Percentiles rank a stretch among this genome's conserved stretches.
These are phyloP conservation scores for Charaxes varanes DNA, from an alignment of 1,140 invertebrate species.

Conservation along the genomic window DNA sequence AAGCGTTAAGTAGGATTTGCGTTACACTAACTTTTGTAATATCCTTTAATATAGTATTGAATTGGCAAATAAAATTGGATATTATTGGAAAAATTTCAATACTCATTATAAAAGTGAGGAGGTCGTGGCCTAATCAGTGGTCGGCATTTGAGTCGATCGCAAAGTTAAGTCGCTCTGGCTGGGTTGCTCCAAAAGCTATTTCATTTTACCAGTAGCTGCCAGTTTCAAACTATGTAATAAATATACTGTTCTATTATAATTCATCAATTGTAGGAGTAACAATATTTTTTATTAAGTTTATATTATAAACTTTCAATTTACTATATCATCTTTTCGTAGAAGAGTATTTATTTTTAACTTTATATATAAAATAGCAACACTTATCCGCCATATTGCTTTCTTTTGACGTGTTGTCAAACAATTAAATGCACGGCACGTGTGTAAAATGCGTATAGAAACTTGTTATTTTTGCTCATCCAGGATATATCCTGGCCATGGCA, in stretches of 20 bases:
- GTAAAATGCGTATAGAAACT: conserved; percentile 89
- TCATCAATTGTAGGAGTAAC: too few species aligned
- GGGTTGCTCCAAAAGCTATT: not conserved
- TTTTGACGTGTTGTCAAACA: conserved; percentile 47
- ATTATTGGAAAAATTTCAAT: too few species aligned
- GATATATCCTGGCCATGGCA: conserved; percentile 90
- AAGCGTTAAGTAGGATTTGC: too few species aligned
- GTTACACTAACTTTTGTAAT: too few species aligned
- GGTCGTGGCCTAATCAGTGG: too few species aligned
- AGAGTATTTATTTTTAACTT: not conserved
- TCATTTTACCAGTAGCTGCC: conserved; percentile 6
- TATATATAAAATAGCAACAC: not conserved
- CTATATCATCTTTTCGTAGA: not conserved
- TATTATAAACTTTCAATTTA: not conserved
- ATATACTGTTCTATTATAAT: not conserved
- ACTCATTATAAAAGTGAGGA: too few species aligned
- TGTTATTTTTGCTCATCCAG: conserved; percentile 92
- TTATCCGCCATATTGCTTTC: conserved; percentile 22
- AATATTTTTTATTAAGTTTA: too few species aligned
- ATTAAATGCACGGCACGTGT: conserved; percentile 61
- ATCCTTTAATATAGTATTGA: too few species aligned
- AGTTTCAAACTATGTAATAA: not conserved
- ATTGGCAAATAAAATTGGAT: too few species aligned
- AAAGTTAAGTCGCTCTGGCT: conserved; percentile 22
- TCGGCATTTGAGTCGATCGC: too few species aligned